Evolutionary conservation across 2,113 vertebrate species (phyloP), one percentile per base, ranked within the genome.

Genomic region (Scomber colias): DNA sequence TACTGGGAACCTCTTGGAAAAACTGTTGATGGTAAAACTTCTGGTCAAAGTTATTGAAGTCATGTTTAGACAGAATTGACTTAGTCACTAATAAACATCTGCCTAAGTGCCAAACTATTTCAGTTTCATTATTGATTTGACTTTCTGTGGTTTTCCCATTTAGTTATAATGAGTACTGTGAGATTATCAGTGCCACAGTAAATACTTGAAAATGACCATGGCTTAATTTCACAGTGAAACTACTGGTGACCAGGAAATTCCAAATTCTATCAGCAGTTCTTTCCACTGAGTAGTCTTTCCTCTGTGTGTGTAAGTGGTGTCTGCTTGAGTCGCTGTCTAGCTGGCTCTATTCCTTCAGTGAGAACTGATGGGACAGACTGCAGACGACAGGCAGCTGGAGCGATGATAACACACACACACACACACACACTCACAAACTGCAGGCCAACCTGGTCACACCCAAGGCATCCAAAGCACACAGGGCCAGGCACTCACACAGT

Each of bases 401-500:
- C 51, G 71, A 86, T 64, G 62, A 79, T 64, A 79, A 85, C 75
- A 89, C 80, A 83, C 77, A 59, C 64, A 75, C 72, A 77, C 71
- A 76, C 61, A 74, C 71, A 75, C 72, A 76, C 71, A 67, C 64
- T 27, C 24, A 27, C 24, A 27, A 27, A 77, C 40, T 61, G 24
- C n/a, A 63, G 71, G 90, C 85, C 92, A 89, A 84, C 76, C 80
- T 61, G 87, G 92, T 90, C 92, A 90, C 91, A 92, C 91, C 90
- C 87, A 87, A 89, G 88, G 93, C 92, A 93, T 94, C 88, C 79
- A 81, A 91, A 65, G 88, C 90, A 94, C 64, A 92, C 90, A 75
- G 84, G 75, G 74, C 88, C 86, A 75, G 69, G 81, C 89, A 44
- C 80, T 85, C 80, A 77, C 83, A 86, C 71, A 88, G 86, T 75